Conservation (phyloP, 2,113 vertebrate species). For the Tragelaphus strepsiceros region DNA sequence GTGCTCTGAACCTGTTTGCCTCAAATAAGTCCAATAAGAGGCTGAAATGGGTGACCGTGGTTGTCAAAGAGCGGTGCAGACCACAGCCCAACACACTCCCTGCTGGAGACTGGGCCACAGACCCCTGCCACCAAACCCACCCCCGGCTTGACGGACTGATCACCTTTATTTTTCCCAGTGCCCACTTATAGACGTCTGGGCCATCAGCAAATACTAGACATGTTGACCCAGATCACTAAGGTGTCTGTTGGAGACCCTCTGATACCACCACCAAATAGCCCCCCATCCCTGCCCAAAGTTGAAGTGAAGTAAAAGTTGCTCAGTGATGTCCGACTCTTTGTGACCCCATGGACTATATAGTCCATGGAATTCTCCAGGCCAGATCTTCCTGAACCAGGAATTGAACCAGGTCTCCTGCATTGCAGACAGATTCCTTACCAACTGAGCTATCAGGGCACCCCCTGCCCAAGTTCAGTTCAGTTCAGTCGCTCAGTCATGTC, state of each 20-base stretch:
- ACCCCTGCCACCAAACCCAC: not conserved
- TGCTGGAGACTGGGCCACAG: not conserved
- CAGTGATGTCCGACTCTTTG: not conserved
- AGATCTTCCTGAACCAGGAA: not conserved
- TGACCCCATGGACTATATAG: not conserved
- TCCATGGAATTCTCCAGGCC: not conserved
- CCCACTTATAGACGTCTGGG: not conserved
- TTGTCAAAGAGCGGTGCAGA: not conserved
- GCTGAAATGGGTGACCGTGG: not conserved
- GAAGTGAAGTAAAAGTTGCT: not conserved
- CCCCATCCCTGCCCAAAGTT: not conserved
- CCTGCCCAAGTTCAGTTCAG: not conserved
- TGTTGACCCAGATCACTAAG: not conserved
- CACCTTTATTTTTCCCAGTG: not conserved
- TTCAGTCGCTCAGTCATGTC: not conserved
- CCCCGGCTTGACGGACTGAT: not conserved
- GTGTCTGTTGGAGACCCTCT: not conserved
- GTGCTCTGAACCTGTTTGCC: not conserved
- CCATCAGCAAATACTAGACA: not conserved
- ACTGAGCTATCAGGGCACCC: not conserved
- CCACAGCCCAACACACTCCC: not conserved
- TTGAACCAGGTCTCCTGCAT: not conserved
- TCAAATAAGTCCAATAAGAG: not conserved
- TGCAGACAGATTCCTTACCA: not conserved
- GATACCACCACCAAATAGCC: not conserved